A percentile compares a stretch with the other conserved stretches of the same genome.
phyloP scores from a whole-genome alignment of 2,797 vertebrate species.

The Rhinella marina region DNA sequence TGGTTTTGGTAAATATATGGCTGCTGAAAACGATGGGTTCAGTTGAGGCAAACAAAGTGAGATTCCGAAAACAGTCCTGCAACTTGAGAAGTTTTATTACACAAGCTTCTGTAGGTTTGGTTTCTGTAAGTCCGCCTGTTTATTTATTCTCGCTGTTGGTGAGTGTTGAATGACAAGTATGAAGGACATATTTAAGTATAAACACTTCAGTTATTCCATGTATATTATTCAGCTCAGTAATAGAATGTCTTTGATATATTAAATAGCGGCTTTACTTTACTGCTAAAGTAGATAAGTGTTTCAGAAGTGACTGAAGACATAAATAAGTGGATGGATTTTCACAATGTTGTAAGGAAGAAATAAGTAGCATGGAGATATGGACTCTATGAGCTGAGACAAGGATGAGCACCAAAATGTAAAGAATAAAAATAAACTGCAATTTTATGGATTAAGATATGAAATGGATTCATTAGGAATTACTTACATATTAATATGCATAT shows the following conservation, averaged over 20 bases:
- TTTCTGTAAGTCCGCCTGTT: no score
- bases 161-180: conserved; percentile 2
- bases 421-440: background rate
- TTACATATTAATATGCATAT: conserved; percentile 3
- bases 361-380: background rate
- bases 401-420: background rate
- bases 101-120: background rate
- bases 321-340: conserved; percentile 15
- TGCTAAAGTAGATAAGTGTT: conserved; percentile 12
- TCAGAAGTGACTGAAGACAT: background rate
- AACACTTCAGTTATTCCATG: conserved; percentile 31
- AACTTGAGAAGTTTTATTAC: background rate
- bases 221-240: conserved; percentile 27
- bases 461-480: background rate
- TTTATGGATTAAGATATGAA: conserved; percentile 5
- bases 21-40: no score
- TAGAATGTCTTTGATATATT: conserved; percentile 17
- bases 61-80: background rate
- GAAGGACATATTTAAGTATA: conserved; percentile 25
- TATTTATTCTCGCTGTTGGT: background rate
- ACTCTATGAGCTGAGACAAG: background rate
- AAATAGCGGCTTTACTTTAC: conserved; percentile 4
- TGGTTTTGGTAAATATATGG: no score
- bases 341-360: background rate
- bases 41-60: no score